Evolutionary conservation across 2,113 vertebrate species (phyloP).

Genomic region (Myiagra hebetior): DNA sequence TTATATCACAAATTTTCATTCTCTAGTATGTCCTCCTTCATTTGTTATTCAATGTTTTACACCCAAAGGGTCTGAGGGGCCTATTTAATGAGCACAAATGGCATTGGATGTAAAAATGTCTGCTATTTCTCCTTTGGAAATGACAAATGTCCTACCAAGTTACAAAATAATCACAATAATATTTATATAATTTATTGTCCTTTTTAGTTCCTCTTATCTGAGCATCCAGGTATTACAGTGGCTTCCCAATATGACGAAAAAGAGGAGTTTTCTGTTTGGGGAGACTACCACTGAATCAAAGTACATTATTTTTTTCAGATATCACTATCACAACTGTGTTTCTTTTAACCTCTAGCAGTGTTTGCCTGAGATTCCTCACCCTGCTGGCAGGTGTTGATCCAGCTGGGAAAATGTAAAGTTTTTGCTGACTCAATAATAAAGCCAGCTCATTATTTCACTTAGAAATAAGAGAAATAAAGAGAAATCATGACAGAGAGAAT

Average conservation of each 20-base stretch:
- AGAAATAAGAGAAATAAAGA: background rate
- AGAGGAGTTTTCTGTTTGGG: background rate
- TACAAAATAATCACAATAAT: background rate
- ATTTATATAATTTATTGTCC: background rate
- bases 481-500: background rate
- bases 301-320: background rate
- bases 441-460: background rate
- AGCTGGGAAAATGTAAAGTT: background rate
- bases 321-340: background rate
- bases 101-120: background rate
- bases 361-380: background rate
- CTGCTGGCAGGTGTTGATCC: background rate
- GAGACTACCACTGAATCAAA: background rate
- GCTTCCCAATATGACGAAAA: background rate
- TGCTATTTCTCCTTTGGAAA: background rate
- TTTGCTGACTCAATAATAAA: background rate
- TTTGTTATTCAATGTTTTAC: background rate
- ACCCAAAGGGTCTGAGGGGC: background rate
- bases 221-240: background rate
- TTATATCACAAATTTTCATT: background rate
- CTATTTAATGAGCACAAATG: background rate
- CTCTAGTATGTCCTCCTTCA: background rate
- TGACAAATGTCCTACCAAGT: background rate
- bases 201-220: background rate
- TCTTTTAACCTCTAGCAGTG: background rate